Evolutionary conservation across 1,140 invertebrate species (phyloP), one percentile per base, ranked within the genome.

Genomic region (Meloidogyne floridensis): DNA sequence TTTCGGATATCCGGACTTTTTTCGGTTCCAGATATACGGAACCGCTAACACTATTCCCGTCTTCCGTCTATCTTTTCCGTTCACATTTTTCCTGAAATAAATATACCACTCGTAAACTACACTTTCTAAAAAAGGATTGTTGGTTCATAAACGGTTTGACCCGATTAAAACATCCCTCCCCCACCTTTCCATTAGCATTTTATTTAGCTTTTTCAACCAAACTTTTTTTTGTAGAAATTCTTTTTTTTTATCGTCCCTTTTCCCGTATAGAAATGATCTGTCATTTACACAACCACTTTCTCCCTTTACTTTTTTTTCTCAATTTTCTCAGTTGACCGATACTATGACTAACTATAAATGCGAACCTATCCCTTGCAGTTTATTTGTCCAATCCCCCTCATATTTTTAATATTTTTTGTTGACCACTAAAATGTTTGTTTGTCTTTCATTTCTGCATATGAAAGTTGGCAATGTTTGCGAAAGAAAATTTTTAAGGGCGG

Each of bases 271-370:
- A 65, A 32, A 32, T 65, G 59, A 65, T 65, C 59, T 15, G n/a
- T n/a, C 59, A 65, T 65, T 15, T 65, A n/a, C n/a, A 65, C 10
- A n/a, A 65, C 59, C 59, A 65, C 59, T 65, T 43, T 81, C 77
- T 59, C 20, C 71, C 11, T 13, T 51, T 51, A 82, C 43, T 20
- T 74, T 15, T 82, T 9, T 81, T 81, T 69, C 18, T 54, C 32
- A 82, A 47, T 13, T 72, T 65, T 65, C 42, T 74, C 51, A 54
- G 18, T 74, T 74, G 43, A 47, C 43, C 72, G 20, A 47, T 74
- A 74, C 18, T 71, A 20, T 47, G 43, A 74, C 72, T 54, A 54
- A 47, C 42, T 73, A 54, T 13, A 20, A 54, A 47, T 74, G 51
- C 43, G 51, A 54, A 74, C 72, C 43, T 18, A 15, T 74, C 72